These are phyloP conservation scores for Microctenopoma lineatum DNA, from an alignment of 2,797 vertebrate genomes.

Conservation along the genomic window DNA sequence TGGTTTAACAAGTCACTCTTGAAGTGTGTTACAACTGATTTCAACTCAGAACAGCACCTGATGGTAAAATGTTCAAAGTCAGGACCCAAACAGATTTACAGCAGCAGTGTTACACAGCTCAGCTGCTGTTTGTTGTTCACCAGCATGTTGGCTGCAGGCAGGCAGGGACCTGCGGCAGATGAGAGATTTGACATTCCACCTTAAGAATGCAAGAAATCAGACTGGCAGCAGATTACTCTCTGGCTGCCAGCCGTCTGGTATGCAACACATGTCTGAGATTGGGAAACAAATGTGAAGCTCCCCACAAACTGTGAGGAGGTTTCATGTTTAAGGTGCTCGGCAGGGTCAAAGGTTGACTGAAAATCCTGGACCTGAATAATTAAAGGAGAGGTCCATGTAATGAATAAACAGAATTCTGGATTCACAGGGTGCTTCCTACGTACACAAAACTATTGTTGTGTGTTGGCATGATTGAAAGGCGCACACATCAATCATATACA, in stretches of 20 bases:
- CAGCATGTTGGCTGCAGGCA: constrained; percentile 35
- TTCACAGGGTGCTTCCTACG: too few species aligned
- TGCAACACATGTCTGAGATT: constrained; percentile 46
- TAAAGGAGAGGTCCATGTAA: background rate
- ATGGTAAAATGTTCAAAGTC: background rate
- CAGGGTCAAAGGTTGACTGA: constrained; percentile 11
- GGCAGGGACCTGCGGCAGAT: constrained; percentile 66
- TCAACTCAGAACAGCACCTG: background rate
- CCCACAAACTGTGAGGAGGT: background rate
- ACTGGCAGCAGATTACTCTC: constrained; percentile 70
- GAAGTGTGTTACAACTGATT: background rate
- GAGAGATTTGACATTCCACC: constrained; percentile 66
- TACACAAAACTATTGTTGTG: too few species aligned
- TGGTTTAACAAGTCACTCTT: constrained; percentile 22
- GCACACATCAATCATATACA: too few species aligned
- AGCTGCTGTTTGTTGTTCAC: background rate
- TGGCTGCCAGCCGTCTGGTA: constrained; percentile 59
- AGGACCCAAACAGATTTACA: background rate
- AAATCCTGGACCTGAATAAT: background rate
- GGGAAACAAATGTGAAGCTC: constrained; percentile 33
- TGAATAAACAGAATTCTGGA: background rate
- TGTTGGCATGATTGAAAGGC: too few species aligned
- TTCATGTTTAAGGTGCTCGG: background rate
- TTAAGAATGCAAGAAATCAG: constrained; percentile 64
- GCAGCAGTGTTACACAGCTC: background rate